phyloP scores from a whole-genome alignment of 2,113 vertebrate species.

The Megatriorchis doriae region DNA sequence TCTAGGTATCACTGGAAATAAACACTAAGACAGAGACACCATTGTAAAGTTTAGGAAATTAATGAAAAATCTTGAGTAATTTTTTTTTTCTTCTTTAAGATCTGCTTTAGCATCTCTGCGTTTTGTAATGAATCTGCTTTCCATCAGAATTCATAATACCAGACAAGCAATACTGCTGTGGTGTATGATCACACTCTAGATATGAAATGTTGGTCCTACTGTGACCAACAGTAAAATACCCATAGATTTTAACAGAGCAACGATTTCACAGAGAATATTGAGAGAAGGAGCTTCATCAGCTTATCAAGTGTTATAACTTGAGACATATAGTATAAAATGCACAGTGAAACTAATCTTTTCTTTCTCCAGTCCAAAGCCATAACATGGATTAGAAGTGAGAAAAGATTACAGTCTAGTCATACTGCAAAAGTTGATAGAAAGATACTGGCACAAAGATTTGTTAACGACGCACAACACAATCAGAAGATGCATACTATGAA shows the following conservation, averaged over 20 bases:
- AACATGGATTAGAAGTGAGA: not conserved
- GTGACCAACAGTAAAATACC: not conserved
- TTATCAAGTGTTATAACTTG: not conserved
- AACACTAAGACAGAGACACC: not conserved
- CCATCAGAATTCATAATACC: not conserved
- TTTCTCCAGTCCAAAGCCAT: not conserved
- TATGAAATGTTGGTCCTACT: not conserved
- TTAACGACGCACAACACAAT: not conserved
- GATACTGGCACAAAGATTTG: not conserved
- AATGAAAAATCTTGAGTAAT: not conserved
- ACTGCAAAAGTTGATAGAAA: not conserved
- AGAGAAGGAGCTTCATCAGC: not conserved
- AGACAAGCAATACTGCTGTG: not conserved
- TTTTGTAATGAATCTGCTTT: not conserved
- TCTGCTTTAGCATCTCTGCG: not conserved
- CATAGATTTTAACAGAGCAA: not conserved
- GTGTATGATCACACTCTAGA: not conserved
- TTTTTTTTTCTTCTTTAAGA: not conserved
- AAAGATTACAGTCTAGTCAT: not conserved
- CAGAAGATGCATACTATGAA: not conserved
- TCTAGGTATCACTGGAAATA: no score
- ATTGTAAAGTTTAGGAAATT: not conserved
- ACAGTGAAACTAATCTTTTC: not conserved
- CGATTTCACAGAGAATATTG: not conserved
- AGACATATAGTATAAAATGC: not conserved